Percentiles rank a stretch among this genome's conserved stretches.
phyloP scores from a whole-genome alignment of 2,888 invertebrate genomes.

The Ephialtes manifestator region DNA sequence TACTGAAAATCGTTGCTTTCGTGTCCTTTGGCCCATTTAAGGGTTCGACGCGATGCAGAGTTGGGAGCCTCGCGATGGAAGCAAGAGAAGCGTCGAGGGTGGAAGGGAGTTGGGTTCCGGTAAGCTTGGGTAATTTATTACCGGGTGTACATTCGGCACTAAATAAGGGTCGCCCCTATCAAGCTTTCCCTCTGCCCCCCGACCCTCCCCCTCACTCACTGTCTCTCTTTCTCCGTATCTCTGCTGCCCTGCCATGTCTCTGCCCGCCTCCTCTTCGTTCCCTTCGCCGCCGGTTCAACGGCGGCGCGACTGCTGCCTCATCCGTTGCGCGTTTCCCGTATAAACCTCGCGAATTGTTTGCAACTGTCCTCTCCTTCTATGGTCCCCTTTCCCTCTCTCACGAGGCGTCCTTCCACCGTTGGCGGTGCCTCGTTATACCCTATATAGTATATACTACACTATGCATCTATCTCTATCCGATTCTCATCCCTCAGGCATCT shows the following conservation, averaged over 20 bases:
- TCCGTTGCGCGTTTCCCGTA: conserved; percentile 65
- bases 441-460: conserved; percentile 24
- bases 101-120: conserved; percentile 67
- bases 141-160: conserved; percentile 79
- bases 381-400: conserved; percentile 47
- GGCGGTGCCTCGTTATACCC: conserved; percentile 54
- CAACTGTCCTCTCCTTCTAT: conserved; percentile 61
- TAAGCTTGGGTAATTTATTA: conserved; percentile 80
- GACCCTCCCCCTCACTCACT: conserved; percentile 32
- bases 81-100: conserved; percentile 32
- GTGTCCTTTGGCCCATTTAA: conserved; percentile 65
- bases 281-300: conserved; percentile 21
- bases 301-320: conserved; percentile 57
- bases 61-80: conserved; percentile 32
- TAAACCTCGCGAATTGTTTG: conserved; percentile 77
- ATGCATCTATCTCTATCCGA: conserved; percentile 52
- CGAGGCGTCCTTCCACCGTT: conserved; percentile 39
- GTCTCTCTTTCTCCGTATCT: conserved; percentile 63
- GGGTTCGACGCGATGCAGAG: conserved; percentile 49
- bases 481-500: conserved; percentile 61
- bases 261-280: conserved; percentile 34
- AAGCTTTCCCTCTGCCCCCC: conserved; percentile 68
- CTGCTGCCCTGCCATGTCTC: conserved; percentile 22
- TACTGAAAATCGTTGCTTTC: conserved; percentile 49
- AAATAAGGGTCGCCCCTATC: conserved; percentile 80